Conservation (phyloP, 2,888 invertebrate species). For the Epinotia nisella region DNA sequence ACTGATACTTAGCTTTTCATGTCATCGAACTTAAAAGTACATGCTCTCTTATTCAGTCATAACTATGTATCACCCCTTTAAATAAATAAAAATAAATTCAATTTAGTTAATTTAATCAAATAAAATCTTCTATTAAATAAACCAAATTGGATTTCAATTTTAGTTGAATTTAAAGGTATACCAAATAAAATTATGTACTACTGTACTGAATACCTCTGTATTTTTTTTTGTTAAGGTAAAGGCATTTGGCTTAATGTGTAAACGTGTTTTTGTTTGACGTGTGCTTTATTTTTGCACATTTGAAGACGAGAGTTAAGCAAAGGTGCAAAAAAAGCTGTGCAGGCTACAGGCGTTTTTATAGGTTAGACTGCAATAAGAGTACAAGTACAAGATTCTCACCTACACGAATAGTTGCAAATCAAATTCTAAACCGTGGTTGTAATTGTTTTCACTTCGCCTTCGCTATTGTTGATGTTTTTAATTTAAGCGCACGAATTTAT, state of each 20-base stretch:
- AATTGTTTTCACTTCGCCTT: conserved; percentile 65
- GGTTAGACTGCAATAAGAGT: conserved; percentile 9
- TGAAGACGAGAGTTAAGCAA: too few relatives aligned
- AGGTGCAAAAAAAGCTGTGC: too few relatives aligned
- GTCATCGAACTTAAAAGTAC: neutral
- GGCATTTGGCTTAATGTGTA: neutral
- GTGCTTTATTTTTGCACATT: neutral
- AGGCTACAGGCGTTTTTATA: too few relatives aligned
- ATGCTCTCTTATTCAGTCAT: conserved; percentile 11
- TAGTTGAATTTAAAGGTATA: too few relatives aligned
- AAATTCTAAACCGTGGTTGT: conserved; percentile 65
- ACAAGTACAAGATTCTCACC: neutral
- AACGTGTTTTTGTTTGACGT: neutral
- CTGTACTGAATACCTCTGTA: neutral
- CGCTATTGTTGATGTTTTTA: conserved; percentile 64
- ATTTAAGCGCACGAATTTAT: conserved; percentile 82
- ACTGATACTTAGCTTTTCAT: conserved; percentile 15
- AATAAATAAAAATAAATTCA: too few relatives aligned
- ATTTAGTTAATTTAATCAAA: too few relatives aligned
- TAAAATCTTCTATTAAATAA: too few relatives aligned
- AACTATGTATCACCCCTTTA: neutral
- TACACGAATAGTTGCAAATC: conserved; percentile 29
- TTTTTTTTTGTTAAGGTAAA: neutral
- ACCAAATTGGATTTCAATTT: too few relatives aligned
- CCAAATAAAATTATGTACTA: too few relatives aligned